These are phyloP conservation scores for Temnothorax nylanderi DNA, from an alignment of 1,140 invertebrate genomes.

Conservation along the genomic window DNA sequence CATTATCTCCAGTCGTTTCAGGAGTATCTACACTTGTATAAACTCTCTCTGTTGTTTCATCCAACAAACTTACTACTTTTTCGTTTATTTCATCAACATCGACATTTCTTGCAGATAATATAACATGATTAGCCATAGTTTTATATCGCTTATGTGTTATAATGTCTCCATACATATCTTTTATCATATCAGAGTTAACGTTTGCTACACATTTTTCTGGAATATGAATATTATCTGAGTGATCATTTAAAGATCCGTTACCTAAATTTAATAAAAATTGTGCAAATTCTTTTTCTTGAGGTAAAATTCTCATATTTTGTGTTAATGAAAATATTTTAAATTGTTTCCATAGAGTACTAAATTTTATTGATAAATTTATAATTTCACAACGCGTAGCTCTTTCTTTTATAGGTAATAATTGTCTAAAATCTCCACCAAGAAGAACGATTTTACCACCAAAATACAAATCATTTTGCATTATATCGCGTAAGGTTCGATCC, in stretches of 20 bases:
- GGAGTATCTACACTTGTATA: too few relatives aligned
- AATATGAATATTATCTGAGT: constrained; percentile 6
- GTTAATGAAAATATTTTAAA: constrained; percentile 31
- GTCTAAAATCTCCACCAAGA: constrained; percentile 12
- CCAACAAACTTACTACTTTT: too few relatives aligned
- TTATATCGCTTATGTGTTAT: background rate
- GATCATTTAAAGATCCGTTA: constrained; percentile 13
- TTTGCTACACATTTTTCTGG: background rate
- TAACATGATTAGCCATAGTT: too few relatives aligned
- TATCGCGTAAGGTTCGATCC: constrained; percentile 1
- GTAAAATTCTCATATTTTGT: background rate
- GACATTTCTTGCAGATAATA: too few relatives aligned
- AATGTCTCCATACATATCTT: background rate
- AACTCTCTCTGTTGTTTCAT: too few relatives aligned
- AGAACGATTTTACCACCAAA: constrained; percentile 9
- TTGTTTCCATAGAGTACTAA: constrained; percentile 1
- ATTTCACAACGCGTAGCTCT: background rate
- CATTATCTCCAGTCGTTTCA: too few relatives aligned
- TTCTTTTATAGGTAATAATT: constrained; percentile 15
- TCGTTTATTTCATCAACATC: too few relatives aligned
- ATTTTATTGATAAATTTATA: constrained; percentile 40
- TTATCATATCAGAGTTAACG: background rate
- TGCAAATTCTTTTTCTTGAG: constrained; percentile 12
- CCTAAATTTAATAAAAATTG: constrained; percentile 27
- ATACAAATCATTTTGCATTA: constrained; percentile 8